These are phyloP conservation scores for Falco novaeseelandiae DNA, from an alignment of 2,797 vertebrate species.

Conservation along the genomic window DNA sequence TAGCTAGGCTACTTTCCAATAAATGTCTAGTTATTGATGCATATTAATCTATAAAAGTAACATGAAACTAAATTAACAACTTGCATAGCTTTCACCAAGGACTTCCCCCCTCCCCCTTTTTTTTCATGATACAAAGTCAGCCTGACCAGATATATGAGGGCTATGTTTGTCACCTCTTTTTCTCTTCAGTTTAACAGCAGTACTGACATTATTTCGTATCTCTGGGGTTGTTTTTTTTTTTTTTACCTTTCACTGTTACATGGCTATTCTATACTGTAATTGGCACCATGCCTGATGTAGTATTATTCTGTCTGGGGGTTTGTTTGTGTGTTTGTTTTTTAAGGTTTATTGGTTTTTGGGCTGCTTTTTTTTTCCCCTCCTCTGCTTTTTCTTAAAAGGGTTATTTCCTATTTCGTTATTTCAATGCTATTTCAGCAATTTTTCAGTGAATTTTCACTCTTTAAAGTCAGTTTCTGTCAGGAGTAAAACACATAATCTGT, in stretches of 20 bases:
- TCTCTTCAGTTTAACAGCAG: not conserved
- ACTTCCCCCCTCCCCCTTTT: not conserved
- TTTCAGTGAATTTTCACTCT: not conserved
- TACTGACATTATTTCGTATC: not conserved
- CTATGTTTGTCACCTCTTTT: not conserved
- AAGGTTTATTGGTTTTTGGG: accelerated
- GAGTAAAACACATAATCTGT: not conserved
- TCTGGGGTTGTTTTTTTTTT: not conserved
- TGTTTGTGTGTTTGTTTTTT: accelerated
- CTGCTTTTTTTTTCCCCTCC: not conserved
- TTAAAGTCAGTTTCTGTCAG: not conserved
- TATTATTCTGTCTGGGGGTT: not conserved
- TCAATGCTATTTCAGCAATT: not conserved
- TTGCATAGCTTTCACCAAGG: not conserved
- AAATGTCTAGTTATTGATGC: not conserved
- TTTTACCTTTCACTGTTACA: not conserved
- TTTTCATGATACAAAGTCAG: not conserved
- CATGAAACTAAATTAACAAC: not conserved
- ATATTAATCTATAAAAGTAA: not conserved
- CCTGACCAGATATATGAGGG: not conserved
- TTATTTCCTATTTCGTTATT: not conserved
- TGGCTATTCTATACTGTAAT: not conserved
- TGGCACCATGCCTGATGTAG: not conserved
- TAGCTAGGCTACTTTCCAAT: not conserved
- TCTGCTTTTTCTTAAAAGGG: accelerated